Base-by-base conservation (phyloP, 2,797 vertebrate genomes). In the Hippoglossus hippoglossus region DNA sequence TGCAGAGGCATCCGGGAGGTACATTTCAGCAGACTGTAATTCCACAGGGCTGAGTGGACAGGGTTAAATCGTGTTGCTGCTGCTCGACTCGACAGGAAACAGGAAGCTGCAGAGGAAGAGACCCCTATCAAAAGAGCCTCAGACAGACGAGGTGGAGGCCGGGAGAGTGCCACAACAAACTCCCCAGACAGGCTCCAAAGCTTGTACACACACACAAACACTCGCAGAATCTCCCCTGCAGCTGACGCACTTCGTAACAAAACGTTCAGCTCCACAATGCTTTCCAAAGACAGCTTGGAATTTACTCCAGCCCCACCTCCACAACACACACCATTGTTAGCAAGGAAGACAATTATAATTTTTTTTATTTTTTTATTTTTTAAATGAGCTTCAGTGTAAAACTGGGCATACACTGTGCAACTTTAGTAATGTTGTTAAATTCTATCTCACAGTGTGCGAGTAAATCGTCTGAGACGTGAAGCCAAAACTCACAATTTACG, bases 101-200 rank as follows among this genome's bases (percentile, higher is more conserved):
- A 77, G 91, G 91, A 93, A 90, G 89, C 86, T 56, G 76, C 85
- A 86, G 74, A 87, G 89, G 89, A 90, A 90, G 79, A 81, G 77
- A 86, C 77, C 62, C 77, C 76, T 68, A 83, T 84, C 87, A 84
- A 83, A 83, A 73, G 80, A 75, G 67, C 67, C 76, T 77, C 25
- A 71, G 46, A 77, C 51, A 71, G 65, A 56, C 39, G 73, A 2
- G 25, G 63, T 21, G 55, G 51, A 56, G 77, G 72, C 25, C 57
- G 53, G 55, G 71, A 75, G 60, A 49, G 56, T 51, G 63, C 71
- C 82, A 85, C 75, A 85, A 89, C 76, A 86, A 85, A 71, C 73
- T 79, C 64, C 73, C 50, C 50, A 68, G 66, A 74, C 61, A 76
- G 52, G 55, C 79, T 71, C 49, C 31, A 56, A 72, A 64, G 56